Evolutionary conservation across 2,113 vertebrate species (phyloP).

Genomic region (Pica pica): DNA sequence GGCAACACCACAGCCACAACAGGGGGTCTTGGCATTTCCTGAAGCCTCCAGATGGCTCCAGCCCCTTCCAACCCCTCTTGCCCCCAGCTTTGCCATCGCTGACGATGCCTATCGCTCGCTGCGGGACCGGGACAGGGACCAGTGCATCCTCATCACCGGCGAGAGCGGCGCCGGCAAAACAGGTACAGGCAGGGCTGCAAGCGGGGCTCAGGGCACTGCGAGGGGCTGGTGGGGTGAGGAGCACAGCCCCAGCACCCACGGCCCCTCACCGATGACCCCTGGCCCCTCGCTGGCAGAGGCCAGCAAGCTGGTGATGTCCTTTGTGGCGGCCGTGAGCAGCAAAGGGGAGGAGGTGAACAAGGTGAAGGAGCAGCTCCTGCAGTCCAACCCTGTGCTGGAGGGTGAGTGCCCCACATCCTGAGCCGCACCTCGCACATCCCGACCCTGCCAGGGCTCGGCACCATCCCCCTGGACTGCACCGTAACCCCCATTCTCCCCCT

Average conservation of each 20-base stretch:
- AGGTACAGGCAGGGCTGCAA: conserved; percentile 17
- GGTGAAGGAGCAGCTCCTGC: conserved; percentile 81
- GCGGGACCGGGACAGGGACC: conserved; percentile 70
- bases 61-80: not conserved
- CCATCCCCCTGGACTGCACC: rapidly evolving
- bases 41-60: not conserved
- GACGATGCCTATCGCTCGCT: conserved; percentile 77
- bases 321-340: conserved; percentile 75
- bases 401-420: conserved; percentile 26
- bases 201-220: rapidly evolving
- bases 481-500: rapidly evolving
- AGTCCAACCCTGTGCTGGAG: conserved; percentile 80
- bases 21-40: rapidly evolving
- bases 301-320: conserved; percentile 83
- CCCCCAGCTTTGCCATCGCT: conserved; percentile 74
- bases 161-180: conserved; percentile 81
- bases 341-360: conserved; percentile 77
- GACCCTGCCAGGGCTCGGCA: rapidly evolving
- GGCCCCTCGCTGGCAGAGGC: conserved; percentile 61
- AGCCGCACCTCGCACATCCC: not conserved
- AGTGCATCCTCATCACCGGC: conserved; percentile 80
- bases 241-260: rapidly evolving
- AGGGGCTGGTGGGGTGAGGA: rapidly evolving
- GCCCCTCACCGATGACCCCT: not conserved
- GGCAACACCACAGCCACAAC: rapidly evolving